Evolutionary conservation across 2,797 vertebrate genomes (phyloP).

Genomic region (Sylvia borin): DNA sequence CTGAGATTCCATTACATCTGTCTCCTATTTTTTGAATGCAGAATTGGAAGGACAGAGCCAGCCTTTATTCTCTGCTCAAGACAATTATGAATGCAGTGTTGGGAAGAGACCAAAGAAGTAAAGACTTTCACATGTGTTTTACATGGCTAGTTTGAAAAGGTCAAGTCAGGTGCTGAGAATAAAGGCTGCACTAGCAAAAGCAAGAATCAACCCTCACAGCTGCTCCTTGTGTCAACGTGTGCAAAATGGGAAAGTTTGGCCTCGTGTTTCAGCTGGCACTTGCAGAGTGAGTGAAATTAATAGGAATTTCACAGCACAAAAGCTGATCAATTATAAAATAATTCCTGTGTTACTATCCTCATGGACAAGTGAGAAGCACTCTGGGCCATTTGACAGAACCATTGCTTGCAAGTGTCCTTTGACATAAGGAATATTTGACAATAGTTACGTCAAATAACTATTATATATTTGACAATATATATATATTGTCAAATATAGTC

Average conservation of each 20-base stretch:
- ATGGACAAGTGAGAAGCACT: no score
- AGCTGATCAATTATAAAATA: no score
- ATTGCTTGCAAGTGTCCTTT: no score
- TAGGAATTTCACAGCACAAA: not conserved
- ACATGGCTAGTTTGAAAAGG: not conserved
- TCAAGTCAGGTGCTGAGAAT: not conserved
- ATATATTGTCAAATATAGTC: not conserved
- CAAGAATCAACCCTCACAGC: not conserved
- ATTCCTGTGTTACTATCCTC: no score
- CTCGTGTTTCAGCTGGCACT: not conserved
- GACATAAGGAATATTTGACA: no score
- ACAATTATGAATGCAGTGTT: not conserved
- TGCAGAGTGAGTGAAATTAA: not conserved
- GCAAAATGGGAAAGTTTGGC: not conserved
- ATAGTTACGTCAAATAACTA: no score
- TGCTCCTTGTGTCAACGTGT: not conserved
- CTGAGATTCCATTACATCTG: slow-evolving; percentile 11
- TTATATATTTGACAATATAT: no score
- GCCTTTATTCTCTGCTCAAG: not conserved
- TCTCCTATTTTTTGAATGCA: not conserved
- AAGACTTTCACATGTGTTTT: not conserved
- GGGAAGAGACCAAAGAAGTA: not conserved
- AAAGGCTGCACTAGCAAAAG: not conserved
- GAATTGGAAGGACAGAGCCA: not conserved
- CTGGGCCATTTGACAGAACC: no score